Evolutionary conservation across 2,113 vertebrate genomes (phyloP), one percentile per base, ranked within the genome.

Genomic region (Nettapus auritus): DNA sequence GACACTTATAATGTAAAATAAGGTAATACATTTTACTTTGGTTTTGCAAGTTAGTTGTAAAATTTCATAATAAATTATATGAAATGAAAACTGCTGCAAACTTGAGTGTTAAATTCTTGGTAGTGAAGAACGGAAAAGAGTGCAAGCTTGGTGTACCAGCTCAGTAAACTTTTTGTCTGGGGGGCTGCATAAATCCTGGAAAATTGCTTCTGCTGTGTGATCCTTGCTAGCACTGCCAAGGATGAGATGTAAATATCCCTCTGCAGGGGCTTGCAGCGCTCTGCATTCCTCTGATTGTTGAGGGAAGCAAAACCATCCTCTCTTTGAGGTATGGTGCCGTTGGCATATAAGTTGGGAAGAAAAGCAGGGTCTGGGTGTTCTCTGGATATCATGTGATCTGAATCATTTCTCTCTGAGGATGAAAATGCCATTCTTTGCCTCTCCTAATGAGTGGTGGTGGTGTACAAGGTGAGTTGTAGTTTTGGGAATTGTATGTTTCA

Each of bases 101-200:
- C 18, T 53, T 76, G 8, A 67, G 23, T 26, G 11, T 76, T 57
- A 68, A 82, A 80, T 63, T 75, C 21, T 66, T 89, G 28, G n/a
- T 90, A 69, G 70, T 78, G 25, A 93, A 89, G 28, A 91, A 86
- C 40, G 57, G 77, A 86, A 73, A 89, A 59, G 25, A 66, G 62
- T 52, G 36, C 28, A 90, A 74, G 46, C 90, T 91, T 95, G 82
- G 93, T 82, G 80, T 53, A 67, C 6, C 0, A 20, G 42, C 76
- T 77, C 81, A 76, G 70, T 81, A 70, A 73, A 40, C 7, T 88
- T 89, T 93, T 60, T 80, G n/a, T 66, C 63, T 10, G 6, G 14
- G 56, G 17, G 19, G 93, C 59, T 68, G n/a, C 86, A 77, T 91
- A 96, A 97, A 84, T 84, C 44, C 26, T 89, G 81, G 90, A 69